Evolutionary conservation across 2,888 invertebrate genomes (phyloP), one percentile per base, ranked within the genome.

Genomic region (Drosophila pullipes): DNA sequence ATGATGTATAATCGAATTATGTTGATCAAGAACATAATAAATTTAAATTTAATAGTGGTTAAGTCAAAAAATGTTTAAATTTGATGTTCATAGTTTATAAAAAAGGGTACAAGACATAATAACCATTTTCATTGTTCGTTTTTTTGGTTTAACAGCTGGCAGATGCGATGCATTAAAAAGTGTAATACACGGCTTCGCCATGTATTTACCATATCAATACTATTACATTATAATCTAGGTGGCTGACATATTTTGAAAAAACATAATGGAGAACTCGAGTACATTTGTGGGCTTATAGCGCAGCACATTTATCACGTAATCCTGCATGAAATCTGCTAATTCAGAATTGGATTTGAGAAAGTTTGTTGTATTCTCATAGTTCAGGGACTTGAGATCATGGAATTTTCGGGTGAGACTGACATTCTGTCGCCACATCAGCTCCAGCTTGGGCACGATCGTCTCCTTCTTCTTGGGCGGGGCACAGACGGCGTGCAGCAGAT

Each of bases 211-310:
- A 44, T 41, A 5, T 41, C n/a, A 13, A 47, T 47, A 47, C 7
- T 11, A 22, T 2, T 2, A 47, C 5, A 47, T 16, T 47, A 47
- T 16, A 47, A 7, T 13, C 31, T 44, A 58, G 10, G 6, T 16
- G 16, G 1, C 5, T 7, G 71, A 53, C 89, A 89, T 78, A 52
- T 91, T 91, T 57, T 92, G 91, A 60, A 92, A 92, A 67, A 88
- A 92, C 78, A 81, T 86, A 1, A 91, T 82, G 7, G 91, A 87
- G 57, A 92, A 93, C 59, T 91, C 89, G 5, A 92, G 69, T 10
- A 92, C 83, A 68, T 89, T 89, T 22, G 53, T 59, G 25, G 93
- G 93, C 59, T 92, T 93, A 16, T 89, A 91, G 49, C 91, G 90
- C 7, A 93, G 68, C 41, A 92, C 67, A 69, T 83, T 86, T 4